These are phyloP conservation scores for Gonioctena quinquepunctata DNA, from an alignment of 1,140 invertebrate genomes.

Conservation along the genomic window DNA sequence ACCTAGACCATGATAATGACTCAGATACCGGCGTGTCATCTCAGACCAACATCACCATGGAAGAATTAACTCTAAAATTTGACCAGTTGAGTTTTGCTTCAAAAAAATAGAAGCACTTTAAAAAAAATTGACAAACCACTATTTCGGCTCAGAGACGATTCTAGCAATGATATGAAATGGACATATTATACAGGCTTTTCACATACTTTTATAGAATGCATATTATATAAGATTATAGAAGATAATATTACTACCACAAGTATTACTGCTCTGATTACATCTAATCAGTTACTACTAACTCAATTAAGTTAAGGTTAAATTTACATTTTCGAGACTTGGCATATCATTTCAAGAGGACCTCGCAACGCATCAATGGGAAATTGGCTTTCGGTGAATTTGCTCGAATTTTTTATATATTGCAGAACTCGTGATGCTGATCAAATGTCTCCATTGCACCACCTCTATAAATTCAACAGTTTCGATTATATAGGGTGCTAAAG, in stretches of 20 bases:
- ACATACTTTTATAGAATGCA: not conserved
- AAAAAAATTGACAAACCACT: constrained; percentile 4
- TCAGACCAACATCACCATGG: constrained; percentile 7
- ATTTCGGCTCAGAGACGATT: not conserved
- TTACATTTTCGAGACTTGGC: constrained; percentile 6
- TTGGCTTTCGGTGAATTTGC: no score
- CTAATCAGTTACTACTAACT: constrained; percentile 9
- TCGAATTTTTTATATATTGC: no score
- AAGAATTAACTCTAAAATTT: not conserved
- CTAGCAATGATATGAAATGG: no score
- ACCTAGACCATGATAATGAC: no score
- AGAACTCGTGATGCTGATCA: no score
- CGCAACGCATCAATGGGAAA: no score
- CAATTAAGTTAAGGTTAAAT: constrained; percentile 12
- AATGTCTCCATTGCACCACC: no score
- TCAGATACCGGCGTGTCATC: not conserved
- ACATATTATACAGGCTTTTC: constrained; percentile 6
- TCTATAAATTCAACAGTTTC: no score
- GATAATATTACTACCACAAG: no score
- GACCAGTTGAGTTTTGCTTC: no score
- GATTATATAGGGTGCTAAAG: no score
- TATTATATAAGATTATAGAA: no score
- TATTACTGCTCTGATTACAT: not conserved
- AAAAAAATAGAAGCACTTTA: constrained; percentile 2
- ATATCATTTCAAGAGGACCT: constrained; percentile 5